Evolutionary conservation across 2,113 vertebrate species (phyloP).

Genomic region (Oophaga pumilio): DNA sequence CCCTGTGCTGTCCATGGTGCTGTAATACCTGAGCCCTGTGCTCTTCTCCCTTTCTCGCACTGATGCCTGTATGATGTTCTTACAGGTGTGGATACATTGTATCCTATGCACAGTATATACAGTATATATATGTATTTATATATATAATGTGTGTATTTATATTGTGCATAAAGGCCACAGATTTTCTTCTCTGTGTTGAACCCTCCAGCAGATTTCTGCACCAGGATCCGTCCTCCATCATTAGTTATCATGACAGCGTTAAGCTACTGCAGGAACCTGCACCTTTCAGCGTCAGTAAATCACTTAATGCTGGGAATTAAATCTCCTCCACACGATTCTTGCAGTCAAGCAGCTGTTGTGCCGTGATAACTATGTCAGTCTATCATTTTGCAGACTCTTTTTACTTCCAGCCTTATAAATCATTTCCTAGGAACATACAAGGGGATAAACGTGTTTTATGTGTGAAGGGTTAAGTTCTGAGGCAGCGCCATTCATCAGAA

Average conservation of each 20-base stretch:
- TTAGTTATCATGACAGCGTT: conserved; percentile 41
- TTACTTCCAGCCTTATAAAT: conserved; percentile 17
- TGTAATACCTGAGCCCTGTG: no score
- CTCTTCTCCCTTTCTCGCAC: no score
- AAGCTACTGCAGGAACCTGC: conserved; percentile 23
- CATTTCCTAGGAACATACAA: background rate
- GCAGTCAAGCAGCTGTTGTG: conserved; percentile 15
- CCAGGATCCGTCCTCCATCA: background rate
- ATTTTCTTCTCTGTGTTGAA: background rate
- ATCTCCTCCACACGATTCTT: conserved; percentile 15
- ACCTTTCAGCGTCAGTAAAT: conserved; percentile 23
- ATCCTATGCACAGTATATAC: no score
- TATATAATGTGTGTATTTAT: no score
- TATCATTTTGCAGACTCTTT: conserved; percentile 7
- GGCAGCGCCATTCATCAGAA: background rate
- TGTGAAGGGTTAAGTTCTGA: conserved; percentile 3
- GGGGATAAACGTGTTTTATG: background rate
- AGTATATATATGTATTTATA: no score
- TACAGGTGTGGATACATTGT: no score
- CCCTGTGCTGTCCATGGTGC: background rate
- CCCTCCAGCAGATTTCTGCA: background rate
- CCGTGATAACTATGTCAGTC: conserved; percentile 34
- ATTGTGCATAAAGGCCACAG: background rate
- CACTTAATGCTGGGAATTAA: conserved; percentile 42
- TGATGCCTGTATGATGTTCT: no score